These are phyloP conservation scores for Pelodiscus sinensis DNA, from an alignment of 2,113 vertebrate species.

Conservation along the genomic window DNA sequence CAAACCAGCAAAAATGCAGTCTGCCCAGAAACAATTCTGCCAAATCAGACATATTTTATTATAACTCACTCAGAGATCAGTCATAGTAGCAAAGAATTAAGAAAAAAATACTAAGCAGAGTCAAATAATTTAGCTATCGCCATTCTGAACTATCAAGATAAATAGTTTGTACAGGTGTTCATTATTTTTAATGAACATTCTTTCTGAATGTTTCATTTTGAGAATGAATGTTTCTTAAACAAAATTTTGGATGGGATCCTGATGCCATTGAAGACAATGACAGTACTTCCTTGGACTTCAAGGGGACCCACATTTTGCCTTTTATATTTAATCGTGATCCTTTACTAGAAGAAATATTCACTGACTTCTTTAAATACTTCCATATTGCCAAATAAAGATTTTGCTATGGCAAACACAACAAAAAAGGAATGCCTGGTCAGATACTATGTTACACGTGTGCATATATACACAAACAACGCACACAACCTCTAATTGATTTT, in stretches of 20 bases:
- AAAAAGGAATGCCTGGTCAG: rapidly evolving
- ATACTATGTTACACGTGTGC: background rate
- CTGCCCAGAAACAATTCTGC: constrained; percentile 27
- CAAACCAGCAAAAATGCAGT: constrained; percentile 65
- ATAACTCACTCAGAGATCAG: constrained; percentile 33
- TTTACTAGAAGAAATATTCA: background rate
- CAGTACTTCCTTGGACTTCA: background rate
- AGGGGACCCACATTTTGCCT: background rate
- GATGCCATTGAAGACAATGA: background rate
- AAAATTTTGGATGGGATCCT: background rate
- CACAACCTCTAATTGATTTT: background rate
- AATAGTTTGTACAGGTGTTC: constrained; percentile 36
- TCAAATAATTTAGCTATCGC: constrained; percentile 35
- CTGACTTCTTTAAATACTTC: background rate
- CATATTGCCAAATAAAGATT: background rate
- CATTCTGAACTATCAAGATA: background rate
- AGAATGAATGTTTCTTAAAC: background rate
- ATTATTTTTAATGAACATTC: constrained; percentile 30
- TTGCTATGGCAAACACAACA: rapidly evolving
- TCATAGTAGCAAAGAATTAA: constrained; percentile 11
- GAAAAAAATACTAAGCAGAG: constrained; percentile 12
- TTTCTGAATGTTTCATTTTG: rapidly evolving
- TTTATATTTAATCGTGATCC: background rate
- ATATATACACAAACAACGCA: too few relatives aligned
- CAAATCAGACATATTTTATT: constrained; percentile 43